Conservation (phyloP, 2,888 invertebrate genomes). For the Sesia bembeciformis region DNA sequence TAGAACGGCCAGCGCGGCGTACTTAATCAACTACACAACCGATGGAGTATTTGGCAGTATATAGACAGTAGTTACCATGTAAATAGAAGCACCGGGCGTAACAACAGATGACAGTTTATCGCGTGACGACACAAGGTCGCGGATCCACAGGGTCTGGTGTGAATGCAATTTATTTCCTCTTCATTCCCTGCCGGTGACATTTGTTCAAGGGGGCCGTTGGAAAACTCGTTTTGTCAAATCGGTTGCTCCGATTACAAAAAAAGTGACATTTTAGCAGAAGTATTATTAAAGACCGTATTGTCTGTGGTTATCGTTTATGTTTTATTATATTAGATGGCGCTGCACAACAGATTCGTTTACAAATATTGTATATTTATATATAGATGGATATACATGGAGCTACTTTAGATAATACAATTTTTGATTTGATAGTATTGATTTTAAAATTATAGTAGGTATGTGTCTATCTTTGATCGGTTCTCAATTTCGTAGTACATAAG, state of each 20-base stretch:
- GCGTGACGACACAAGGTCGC: constrained; percentile 36
- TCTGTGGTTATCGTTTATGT: no score
- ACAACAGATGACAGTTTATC: constrained; percentile 38
- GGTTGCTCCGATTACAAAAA: neutral
- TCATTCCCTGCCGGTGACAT: constrained; percentile 37
- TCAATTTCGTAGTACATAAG: no score
- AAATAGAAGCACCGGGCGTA: constrained; percentile 56
- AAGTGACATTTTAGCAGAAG: no score
- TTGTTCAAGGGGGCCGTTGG: constrained; percentile 23
- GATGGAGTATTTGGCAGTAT: constrained; percentile 1
- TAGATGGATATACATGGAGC: no score
- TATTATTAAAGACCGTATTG: no score
- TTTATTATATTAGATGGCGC: no score
- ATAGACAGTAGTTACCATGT: constrained; percentile 20
- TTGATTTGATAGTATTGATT: no score
- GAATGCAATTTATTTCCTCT: constrained; percentile 35
- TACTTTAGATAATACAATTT: no score
- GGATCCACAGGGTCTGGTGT: constrained; percentile 19
- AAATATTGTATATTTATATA: no score
- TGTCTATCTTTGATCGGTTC: no score
- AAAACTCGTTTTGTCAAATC: constrained; percentile 9
- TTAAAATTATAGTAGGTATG: no score
- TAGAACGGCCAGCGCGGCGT: neutral
- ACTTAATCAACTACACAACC: constrained; percentile 16
- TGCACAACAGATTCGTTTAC: no score